These are phyloP conservation scores for Halocynthia roretzi DNA, from an alignment of 23 tunicate genomes.

Conservation along the genomic window DNA sequence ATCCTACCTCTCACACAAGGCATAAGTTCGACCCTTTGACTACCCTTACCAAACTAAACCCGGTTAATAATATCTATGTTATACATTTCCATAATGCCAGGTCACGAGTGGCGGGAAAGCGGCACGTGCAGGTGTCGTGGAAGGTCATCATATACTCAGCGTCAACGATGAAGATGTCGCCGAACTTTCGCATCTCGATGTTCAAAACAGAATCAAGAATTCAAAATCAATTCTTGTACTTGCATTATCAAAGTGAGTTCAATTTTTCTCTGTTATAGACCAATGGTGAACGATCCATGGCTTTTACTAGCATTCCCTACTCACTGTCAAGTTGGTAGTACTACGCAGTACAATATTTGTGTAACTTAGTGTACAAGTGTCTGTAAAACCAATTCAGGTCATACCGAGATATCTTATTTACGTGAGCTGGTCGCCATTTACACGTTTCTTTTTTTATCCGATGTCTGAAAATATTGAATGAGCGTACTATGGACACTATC, in stretches of 20 bases:
- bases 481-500: too few relatives aligned
- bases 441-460: not conserved
- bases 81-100: conserved; percentile 23
- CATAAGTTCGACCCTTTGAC: not conserved
- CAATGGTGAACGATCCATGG: not conserved
- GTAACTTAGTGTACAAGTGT: not conserved
- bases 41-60: not conserved
- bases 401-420: not conserved
- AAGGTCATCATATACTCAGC: conserved; percentile 57
- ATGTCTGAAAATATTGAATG: too few relatives aligned
- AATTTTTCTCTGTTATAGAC: not conserved
- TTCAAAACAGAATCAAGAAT: conserved; percentile 74
- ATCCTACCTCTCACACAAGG: too few relatives aligned
- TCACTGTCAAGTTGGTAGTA: too few relatives aligned
- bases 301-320: not conserved
- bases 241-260: conserved; percentile 24
- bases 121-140: conserved; percentile 45
- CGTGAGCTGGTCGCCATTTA: not conserved
- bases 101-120: conserved; percentile 89
- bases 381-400: not conserved
- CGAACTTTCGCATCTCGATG: conserved; percentile 68
- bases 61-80: not conserved
- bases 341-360: not conserved
- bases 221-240: conserved; percentile 38
- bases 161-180: conserved; percentile 83